phyloP scores from a whole-genome alignment of 2,888 invertebrate species.

The Hydropsyche betteni region DNA sequence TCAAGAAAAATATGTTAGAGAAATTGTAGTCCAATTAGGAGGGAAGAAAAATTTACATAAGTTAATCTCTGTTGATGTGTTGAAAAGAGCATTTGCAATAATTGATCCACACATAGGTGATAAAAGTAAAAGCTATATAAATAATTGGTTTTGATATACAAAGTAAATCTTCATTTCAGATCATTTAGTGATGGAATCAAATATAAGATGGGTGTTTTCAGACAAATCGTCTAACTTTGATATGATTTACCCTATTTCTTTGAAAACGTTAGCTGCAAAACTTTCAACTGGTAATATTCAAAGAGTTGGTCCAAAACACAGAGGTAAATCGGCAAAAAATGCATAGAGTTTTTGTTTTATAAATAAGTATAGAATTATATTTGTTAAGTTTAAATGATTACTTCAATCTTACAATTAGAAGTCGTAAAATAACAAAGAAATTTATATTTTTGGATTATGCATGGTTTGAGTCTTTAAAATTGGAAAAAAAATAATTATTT shows the following conservation, averaged over 20 bases:
- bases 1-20: constrained; percentile 64
- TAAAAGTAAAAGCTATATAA: no score
- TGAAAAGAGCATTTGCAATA: constrained; percentile 62
- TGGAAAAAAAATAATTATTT: no score
- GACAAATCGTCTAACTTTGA: constrained; percentile 56
- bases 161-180: constrained; percentile 54
- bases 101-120: constrained; percentile 61
- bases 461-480: no score
- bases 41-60: constrained; percentile 55
- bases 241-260: constrained; percentile 56
- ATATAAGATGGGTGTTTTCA: constrained; percentile 63
- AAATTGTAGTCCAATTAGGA: constrained; percentile 59
- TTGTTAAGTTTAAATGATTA: no score
- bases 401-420: no score
- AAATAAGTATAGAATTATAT: no score
- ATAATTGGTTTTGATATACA: not conserved
- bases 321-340: constrained; percentile 47
- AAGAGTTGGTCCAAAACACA: constrained; percentile 59
- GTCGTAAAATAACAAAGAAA: no score
- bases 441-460: no score
- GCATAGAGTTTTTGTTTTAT: no score
- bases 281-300: constrained; percentile 63
- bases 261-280: constrained; percentile 57
- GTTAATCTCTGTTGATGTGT: constrained; percentile 57
- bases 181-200: constrained; percentile 63